Base-by-base conservation (phyloP, 2,888 invertebrate species). In the Drosophila putrida region DNA sequence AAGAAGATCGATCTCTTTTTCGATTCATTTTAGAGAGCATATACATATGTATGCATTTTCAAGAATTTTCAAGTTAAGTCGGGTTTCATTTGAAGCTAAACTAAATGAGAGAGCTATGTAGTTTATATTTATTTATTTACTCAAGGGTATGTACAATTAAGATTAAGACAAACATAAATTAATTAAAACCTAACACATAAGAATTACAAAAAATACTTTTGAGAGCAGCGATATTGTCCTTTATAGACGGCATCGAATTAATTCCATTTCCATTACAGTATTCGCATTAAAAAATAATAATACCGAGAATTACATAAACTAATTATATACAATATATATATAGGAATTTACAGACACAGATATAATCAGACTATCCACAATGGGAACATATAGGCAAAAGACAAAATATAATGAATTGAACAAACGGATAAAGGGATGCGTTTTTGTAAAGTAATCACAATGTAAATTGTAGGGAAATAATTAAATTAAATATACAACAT, bases 261-360 rank as follows among this genome's bases (percentile, higher is more conserved):
- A 71, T 66, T 82, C 83, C 86, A 82, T 88, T 88, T 83, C 83
- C 88, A 80, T 72, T 72, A 58, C 49, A 82, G 80, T 79, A 67
- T 78, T 78, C 65, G 57, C 66, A 63, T 77, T 78, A 83, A 27
- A 80, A 78, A 82, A 72, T 86, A 88, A 83, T 83, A 83, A 83
- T 83, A 83, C 83, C 80, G 72, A 78, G 25, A 71, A 86, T 75
- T 83, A 88, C 68, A 74, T 66, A 63, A 65, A 68, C 66, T 68
- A 78, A 49, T 67, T 54, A 58, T 66, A 67, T 53, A 67, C 41
- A 57, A 15, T 20, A 20, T 57, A 71, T 54, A 46, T 59, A 57
- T 55, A 70, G 70, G 70, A 73, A 67, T 64, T 66, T 63, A 60
- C 35, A 65, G 27, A 66, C 15, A 51, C 47, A 76, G 11, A 59